A percentile compares a stretch with the other conserved stretches of the same genome.
Conservation (phyloP, 2,113 vertebrate species). For the Egretta garzetta region DNA sequence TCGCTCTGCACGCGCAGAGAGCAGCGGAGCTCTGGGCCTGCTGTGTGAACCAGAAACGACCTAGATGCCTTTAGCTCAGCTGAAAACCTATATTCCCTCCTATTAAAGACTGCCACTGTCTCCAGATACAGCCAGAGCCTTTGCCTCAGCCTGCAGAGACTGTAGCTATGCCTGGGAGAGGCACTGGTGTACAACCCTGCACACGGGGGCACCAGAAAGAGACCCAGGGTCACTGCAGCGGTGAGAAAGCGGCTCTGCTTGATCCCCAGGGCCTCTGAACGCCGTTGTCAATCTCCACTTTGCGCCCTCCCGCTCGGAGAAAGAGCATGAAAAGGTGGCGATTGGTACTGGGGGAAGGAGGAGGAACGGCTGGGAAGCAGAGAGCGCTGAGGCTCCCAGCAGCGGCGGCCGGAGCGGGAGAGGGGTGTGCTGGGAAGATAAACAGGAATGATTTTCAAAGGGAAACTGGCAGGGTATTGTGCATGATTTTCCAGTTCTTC, state of each 20-base stretch:
- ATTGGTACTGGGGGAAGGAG: not conserved
- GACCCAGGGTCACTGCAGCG: not conserved
- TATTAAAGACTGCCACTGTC: not conserved
- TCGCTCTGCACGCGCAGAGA: not conserved
- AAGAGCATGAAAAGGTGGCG: not conserved
- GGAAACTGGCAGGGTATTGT: not conserved
- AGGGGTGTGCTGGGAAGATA: not conserved
- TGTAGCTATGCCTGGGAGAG: not conserved
- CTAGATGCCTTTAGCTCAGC: not conserved
- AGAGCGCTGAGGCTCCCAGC: not conserved
- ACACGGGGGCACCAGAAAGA: not conserved
- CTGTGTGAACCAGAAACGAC: not conserved
- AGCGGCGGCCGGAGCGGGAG: not conserved
- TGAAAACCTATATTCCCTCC: not conserved
- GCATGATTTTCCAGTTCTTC: not conserved
- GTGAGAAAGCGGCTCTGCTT: not conserved
- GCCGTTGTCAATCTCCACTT: rapidly evolving
- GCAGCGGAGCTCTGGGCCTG: not conserved
- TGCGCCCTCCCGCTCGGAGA: not conserved
- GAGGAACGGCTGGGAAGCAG: not conserved
- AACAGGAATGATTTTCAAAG: not conserved
- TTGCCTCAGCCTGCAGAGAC: not conserved
- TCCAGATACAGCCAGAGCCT: not conserved
- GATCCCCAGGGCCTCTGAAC: not conserved
- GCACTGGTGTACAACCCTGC: not conserved